Evolutionary conservation across 1,140 invertebrate species (phyloP).

Genomic region (Drosophila auraria): DNA sequence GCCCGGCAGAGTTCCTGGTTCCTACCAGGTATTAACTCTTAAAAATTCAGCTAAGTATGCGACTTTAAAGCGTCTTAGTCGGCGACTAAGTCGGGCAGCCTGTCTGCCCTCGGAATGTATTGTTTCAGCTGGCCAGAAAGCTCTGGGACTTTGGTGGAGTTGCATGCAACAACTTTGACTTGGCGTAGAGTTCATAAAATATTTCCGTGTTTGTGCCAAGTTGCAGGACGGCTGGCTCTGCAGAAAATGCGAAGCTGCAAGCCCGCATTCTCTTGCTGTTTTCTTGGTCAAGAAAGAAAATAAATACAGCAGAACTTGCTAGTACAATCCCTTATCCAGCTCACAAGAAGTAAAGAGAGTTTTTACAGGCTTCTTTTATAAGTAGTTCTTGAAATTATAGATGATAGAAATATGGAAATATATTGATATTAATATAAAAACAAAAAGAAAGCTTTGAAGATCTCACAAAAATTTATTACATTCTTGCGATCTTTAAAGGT

Average conservation of each 20-base stretch:
- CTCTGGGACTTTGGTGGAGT: constrained; percentile 9
- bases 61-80: constrained; percentile 26
- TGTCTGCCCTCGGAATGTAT: constrained; percentile 23
- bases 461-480: constrained; percentile 20
- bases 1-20: not conserved
- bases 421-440: no score
- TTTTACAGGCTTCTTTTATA: no score
- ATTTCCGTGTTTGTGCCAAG: constrained; percentile 44
- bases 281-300: not conserved
- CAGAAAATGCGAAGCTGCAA: not conserved
- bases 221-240: not conserved
- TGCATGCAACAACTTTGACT: constrained; percentile 53
- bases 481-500: not conserved
- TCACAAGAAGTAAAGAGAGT: not conserved
- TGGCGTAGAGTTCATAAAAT: constrained; percentile 50
- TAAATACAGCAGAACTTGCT: not conserved
- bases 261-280: not conserved
- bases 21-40: not conserved
- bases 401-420: no score
- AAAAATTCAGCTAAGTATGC: constrained; percentile 6
- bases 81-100: not conserved
- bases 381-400: no score
- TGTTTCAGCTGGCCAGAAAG: constrained; percentile 52
- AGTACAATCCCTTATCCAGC: not conserved
- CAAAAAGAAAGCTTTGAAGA: no score